A percentile compares a stretch with the other conserved stretches of the same genome.
These are phyloP conservation scores for Drosophila gunungcola DNA, from an alignment of 1,140 invertebrate genomes.

Conservation along the genomic window DNA sequence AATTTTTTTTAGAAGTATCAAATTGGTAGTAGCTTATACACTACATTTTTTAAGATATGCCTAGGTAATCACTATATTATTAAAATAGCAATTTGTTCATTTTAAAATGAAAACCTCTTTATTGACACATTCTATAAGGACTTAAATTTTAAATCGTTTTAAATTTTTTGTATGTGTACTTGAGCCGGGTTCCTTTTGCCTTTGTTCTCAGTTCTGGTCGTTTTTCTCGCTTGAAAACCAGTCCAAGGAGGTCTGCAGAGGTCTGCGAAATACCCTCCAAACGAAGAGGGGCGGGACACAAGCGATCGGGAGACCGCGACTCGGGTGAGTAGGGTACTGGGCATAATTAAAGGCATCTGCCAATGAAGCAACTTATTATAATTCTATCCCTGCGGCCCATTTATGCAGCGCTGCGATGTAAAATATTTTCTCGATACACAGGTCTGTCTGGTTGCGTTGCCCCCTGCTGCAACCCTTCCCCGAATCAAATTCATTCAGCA, in stretches of 20 bases:
- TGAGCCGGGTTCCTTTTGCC: constrained; percentile 4
- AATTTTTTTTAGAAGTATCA: too few species aligned
- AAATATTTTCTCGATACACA: constrained; percentile 58
- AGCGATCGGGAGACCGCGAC: constrained; percentile 1
- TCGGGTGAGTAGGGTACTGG: constrained; percentile 37
- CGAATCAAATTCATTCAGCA: constrained; percentile 49
- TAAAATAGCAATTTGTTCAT: too few species aligned
- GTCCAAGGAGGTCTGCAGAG: constrained; percentile 13
- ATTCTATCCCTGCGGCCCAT: constrained; percentile 81
- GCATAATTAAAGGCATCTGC: constrained; percentile 76
- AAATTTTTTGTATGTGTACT: background rate
- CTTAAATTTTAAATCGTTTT: too few species aligned
- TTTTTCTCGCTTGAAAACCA: constrained; percentile 30
- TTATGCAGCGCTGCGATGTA: constrained; percentile 56
- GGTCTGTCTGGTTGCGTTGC: constrained; percentile 28
- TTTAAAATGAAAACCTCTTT: too few species aligned
- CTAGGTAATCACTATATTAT: too few species aligned
- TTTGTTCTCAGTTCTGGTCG: constrained; percentile 12
- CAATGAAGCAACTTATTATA: constrained; percentile 82
- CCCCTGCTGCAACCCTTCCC: background rate
- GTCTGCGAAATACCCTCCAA: constrained; percentile 21
- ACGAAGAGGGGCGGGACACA: background rate
- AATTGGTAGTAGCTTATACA: too few species aligned
- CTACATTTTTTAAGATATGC: too few species aligned
- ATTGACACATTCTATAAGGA: too few species aligned